phyloP scores from a whole-genome alignment of 2,888 invertebrate species.

The Orthosia cruda region DNA sequence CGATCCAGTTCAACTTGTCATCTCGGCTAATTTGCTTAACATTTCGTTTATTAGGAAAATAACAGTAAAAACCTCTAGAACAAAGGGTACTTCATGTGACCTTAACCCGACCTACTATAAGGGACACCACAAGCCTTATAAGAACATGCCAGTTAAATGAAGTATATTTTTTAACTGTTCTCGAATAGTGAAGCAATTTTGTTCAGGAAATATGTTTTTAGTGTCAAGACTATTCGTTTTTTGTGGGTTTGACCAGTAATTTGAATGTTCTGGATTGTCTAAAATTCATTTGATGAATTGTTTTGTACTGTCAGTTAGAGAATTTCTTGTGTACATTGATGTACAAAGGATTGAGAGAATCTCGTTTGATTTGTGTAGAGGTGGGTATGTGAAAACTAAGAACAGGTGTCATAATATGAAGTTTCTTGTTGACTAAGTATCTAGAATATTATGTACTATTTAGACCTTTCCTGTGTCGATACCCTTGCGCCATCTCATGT shows the following conservation, averaged over 20 bases:
- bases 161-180: slow-evolving; percentile 35
- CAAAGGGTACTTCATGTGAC: slow-evolving; percentile 48
- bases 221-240: background rate
- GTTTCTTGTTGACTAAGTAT: no score
- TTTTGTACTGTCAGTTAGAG: background rate
- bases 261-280: slow-evolving; percentile 5
- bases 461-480: no score
- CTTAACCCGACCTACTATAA: slow-evolving; percentile 51
- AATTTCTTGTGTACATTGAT: background rate
- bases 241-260: background rate
- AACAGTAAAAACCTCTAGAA: slow-evolving; percentile 43
- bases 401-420: no score
- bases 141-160: slow-evolving; percentile 18
- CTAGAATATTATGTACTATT: no score
- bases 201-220: slow-evolving; percentile 50
- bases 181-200: background rate
- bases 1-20: no score
- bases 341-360: no score
- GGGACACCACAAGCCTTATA: slow-evolving; percentile 22
- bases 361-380: no score
- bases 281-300: background rate
- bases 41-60: slow-evolving; percentile 52
- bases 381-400: no score
- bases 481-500: no score
- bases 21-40: slow-evolving; percentile 29